Evolutionary conservation across 2,113 vertebrate species (phyloP).

Genomic region (Gopherus evgoodei): DNA sequence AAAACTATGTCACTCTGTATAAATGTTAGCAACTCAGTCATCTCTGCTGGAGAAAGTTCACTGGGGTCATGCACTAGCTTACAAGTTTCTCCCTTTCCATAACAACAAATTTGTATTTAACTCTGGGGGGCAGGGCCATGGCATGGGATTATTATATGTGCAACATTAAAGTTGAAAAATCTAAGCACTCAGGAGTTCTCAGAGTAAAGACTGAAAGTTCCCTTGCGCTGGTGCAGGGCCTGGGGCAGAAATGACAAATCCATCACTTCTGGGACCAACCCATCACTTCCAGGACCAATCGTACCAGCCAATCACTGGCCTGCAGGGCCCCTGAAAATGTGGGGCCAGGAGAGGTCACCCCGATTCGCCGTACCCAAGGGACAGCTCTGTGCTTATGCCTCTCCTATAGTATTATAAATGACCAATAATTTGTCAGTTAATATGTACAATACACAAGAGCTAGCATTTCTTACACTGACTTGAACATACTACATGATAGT

Average conservation of each 20-base stretch:
- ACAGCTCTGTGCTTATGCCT: not conserved
- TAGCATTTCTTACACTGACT: not conserved
- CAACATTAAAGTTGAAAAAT: not conserved
- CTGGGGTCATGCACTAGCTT: slow-evolving; percentile 44
- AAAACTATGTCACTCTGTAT: not conserved
- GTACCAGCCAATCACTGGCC: too few species aligned
- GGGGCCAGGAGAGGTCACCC: too few species aligned
- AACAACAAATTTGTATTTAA: not conserved
- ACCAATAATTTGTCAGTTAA: not conserved
- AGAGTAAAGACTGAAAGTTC: not conserved
- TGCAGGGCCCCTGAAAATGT: too few species aligned
- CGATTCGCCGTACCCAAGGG: too few species aligned
- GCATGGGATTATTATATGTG: not conserved
- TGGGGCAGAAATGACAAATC: too few species aligned
- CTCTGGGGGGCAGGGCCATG: not conserved
- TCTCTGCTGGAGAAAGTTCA: slow-evolving; percentile 8
- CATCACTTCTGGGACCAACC: too few species aligned
- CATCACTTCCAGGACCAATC: too few species aligned
- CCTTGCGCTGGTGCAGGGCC: not conserved
- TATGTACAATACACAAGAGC: not conserved
- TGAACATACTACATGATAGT: not conserved
- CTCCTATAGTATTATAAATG: not conserved
- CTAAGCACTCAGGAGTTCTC: not conserved
- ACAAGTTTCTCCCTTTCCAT: not conserved
- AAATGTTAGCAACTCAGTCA: slow-evolving; percentile 22